Evolutionary conservation across 2,888 invertebrate genomes (phyloP).

Genomic region (Cyclophora albipunctata): DNA sequence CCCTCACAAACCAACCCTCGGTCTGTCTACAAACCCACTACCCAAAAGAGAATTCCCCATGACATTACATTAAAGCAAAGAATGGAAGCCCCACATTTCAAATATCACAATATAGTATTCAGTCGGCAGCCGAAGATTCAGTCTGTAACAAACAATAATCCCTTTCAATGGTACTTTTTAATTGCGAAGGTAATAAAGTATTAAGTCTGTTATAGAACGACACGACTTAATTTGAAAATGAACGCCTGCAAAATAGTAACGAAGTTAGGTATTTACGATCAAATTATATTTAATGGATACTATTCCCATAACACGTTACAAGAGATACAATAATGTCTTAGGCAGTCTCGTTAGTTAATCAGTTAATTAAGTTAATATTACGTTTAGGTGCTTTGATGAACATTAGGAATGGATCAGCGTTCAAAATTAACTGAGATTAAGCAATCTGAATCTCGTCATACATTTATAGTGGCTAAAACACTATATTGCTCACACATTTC

Average conservation of each 20-base stretch:
- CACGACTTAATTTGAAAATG: conserved; percentile 6
- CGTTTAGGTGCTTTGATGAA: conserved; percentile 12
- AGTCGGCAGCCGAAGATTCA: conserved; percentile 30
- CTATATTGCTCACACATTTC: conserved; percentile 33
- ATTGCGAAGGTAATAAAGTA: conserved; percentile 11
- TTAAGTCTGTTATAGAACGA: conserved; percentile 3
- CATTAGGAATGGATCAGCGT: conserved; percentile 9
- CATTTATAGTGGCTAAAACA: conserved; percentile 20
- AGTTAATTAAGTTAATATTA: conserved; percentile 13
- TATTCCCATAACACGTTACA: no score
- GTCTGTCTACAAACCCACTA: conserved; percentile 26
- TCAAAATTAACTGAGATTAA: conserved; percentile 20
- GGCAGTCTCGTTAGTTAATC: conserved; percentile 6
- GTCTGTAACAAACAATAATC: conserved; percentile 44
- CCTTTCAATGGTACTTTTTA: conserved; percentile 12
- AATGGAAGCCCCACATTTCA: conserved; percentile 49
- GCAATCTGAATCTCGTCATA: conserved; percentile 18
- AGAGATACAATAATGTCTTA: not conserved
- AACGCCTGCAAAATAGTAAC: conserved; percentile 1
- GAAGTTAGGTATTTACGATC: no score
- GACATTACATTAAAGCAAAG: conserved; percentile 32
- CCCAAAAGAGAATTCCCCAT: conserved; percentile 25
- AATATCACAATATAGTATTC: conserved; percentile 43
- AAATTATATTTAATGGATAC: no score
- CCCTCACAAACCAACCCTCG: conserved; percentile 24